Conservation (phyloP, 2,113 vertebrate genomes). For the Elephas maximus region DNA sequence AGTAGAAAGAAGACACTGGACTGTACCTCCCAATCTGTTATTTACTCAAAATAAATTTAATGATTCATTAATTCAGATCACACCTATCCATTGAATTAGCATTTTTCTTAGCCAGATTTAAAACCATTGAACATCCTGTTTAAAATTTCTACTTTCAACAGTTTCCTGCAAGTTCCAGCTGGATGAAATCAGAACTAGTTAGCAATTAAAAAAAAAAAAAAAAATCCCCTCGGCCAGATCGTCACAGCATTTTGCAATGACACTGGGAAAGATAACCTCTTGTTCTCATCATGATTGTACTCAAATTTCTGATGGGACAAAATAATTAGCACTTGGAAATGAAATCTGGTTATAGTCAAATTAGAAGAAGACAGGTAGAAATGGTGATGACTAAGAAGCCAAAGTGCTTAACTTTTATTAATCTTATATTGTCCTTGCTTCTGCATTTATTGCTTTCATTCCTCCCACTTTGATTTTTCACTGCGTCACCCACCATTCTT, state of each 20-base stretch:
- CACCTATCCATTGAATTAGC: neutral
- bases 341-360: constrained; percentile 9
- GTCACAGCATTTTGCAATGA: constrained; percentile 32
- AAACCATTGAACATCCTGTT: neutral
- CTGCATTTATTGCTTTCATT: neutral
- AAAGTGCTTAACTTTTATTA: constrained; percentile 18
- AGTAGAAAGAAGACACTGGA: neutral
- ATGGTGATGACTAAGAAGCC: neutral
- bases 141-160: constrained; percentile 1
- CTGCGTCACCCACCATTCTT: neutral
- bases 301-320: constrained; percentile 57
- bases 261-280: constrained; percentile 47
- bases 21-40: neutral
- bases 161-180: neutral
- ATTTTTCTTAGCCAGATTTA: neutral
- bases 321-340: constrained; percentile 54
- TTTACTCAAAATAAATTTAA: neutral
- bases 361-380: neutral
- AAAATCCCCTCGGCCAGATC: neutral
- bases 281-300: constrained; percentile 22
- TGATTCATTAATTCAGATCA: neutral
- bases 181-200: constrained; percentile 58
- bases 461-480: neutral
- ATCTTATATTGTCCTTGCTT: neutral
- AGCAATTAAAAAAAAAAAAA: neutral